phyloP scores from a whole-genome alignment of 2,797 vertebrate species.

The Phoebastria nigripes region DNA sequence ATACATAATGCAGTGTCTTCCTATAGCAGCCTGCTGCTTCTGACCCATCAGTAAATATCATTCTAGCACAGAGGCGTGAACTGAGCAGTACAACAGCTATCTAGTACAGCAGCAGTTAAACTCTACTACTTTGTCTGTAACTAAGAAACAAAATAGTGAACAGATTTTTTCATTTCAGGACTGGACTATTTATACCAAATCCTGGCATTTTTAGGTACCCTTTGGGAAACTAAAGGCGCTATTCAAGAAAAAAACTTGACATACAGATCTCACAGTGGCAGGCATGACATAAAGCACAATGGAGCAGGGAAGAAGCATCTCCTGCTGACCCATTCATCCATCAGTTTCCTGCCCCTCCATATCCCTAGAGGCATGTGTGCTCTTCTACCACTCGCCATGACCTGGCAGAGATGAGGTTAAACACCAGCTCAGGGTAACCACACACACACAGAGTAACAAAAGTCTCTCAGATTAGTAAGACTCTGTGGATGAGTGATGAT shows the following conservation, averaged over 20 bases:
- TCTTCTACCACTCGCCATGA: neutral
- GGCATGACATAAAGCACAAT: neutral
- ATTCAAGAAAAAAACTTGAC: neutral
- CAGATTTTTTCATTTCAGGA: neutral
- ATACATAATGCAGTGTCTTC: neutral
- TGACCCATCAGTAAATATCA: neutral
- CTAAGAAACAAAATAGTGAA: neutral
- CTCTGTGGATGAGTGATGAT: slow-evolving; percentile 1
- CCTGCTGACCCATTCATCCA: neutral
- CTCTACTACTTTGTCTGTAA: neutral
- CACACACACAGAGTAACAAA: neutral
- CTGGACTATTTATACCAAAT: neutral
- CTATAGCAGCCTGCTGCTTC: neutral
- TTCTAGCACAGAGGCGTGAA: neutral
- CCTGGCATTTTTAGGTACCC: neutral
- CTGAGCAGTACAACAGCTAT: neutral
- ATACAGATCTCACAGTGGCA: neutral
- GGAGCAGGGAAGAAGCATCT: neutral
- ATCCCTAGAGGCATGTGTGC: neutral
- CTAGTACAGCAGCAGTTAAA: neutral
- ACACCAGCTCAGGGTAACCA: neutral
- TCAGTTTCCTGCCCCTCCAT: neutral
- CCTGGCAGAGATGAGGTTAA: neutral
- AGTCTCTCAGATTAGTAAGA: neutral
- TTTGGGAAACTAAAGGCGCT: neutral